Conservation (phyloP, 2,797 vertebrate genomes). For the Dendrocincla tyrannina region DNA sequence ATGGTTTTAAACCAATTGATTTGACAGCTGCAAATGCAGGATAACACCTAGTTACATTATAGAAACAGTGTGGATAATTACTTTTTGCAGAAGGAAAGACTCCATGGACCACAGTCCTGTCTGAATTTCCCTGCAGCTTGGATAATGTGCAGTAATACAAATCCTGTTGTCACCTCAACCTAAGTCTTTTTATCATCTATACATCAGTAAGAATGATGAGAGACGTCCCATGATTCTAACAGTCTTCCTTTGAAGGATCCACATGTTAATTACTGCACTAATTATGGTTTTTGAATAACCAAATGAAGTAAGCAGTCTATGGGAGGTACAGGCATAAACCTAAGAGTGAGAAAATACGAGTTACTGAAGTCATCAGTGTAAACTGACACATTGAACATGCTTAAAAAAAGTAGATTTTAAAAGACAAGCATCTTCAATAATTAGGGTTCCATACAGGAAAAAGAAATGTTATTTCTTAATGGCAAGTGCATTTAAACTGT, state of each 20-base stretch:
- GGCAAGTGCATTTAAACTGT: conserved; percentile 81
- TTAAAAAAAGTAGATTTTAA: conserved; percentile 74
- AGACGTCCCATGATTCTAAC: conserved; percentile 73
- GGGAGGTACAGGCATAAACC: conserved; percentile 77
- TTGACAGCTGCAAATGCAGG: conserved; percentile 80
- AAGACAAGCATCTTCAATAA: conserved; percentile 80
- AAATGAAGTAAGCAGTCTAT: conserved; percentile 80
- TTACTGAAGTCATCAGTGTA: conserved; percentile 78
- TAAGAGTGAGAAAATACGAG: conserved; percentile 79
- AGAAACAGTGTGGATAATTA: conserved; percentile 82
- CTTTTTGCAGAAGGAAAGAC: conserved; percentile 71
- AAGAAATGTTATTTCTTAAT: conserved; percentile 78
- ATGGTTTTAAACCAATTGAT: conserved; percentile 73
- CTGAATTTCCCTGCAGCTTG: conserved; percentile 73
- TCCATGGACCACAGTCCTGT: conserved; percentile 70
- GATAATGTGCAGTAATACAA: conserved; percentile 64
- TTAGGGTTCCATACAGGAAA: conserved; percentile 72
- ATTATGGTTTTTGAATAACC: conserved; percentile 84
- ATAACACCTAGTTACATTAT: conserved; percentile 79
- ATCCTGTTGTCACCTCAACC: conserved; percentile 72
- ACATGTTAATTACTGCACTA: conserved; percentile 84
- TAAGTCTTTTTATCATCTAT: conserved; percentile 75
- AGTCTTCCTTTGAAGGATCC: conserved; percentile 77
- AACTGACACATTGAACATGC: conserved; percentile 75
- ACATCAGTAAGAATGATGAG: conserved; percentile 76